phyloP scores from a whole-genome alignment of 2,888 invertebrate species.

The Cistogaster globosa region DNA sequence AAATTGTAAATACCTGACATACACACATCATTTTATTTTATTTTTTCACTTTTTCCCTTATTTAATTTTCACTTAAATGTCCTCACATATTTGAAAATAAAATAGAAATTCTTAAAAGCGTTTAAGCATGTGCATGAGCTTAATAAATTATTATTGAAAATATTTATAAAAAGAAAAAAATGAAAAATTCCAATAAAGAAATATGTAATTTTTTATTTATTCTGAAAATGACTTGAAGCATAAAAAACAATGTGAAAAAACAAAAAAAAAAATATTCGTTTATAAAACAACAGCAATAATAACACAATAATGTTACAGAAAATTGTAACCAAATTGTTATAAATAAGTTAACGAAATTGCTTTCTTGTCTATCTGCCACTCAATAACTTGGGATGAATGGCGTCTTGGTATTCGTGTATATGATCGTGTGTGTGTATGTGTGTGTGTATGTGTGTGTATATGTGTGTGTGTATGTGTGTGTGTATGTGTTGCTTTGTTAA shows the following conservation, averaged over 20 bases:
- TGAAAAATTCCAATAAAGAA: conserved; percentile 45
- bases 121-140: conserved; percentile 46
- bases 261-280: too few species aligned
- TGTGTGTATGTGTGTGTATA: neutral
- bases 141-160: conserved; percentile 39
- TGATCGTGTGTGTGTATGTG: neutral
- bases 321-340: conserved; percentile 55
- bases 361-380: conserved; percentile 6
- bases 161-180: conserved; percentile 4
- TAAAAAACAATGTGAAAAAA: conserved; percentile 32
- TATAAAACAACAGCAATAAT: conserved; percentile 19
- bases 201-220: conserved; percentile 50
- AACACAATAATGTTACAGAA: conserved; percentile 32
- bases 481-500: neutral
- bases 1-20: conserved; percentile 52
- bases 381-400: neutral
- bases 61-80: conserved; percentile 22
- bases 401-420: neutral
- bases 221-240: conserved; percentile 42
- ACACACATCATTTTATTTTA: conserved; percentile 12
- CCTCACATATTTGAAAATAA: conserved; percentile 1
- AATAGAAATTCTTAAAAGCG: conserved; percentile 4
- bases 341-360: conserved; percentile 56
- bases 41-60: neutral
- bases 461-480: neutral